A percentile compares a stretch with the other conserved stretches of the same genome.
Conservation (phyloP, 2,797 vertebrate species). For the Alosa sapidissima region DNA sequence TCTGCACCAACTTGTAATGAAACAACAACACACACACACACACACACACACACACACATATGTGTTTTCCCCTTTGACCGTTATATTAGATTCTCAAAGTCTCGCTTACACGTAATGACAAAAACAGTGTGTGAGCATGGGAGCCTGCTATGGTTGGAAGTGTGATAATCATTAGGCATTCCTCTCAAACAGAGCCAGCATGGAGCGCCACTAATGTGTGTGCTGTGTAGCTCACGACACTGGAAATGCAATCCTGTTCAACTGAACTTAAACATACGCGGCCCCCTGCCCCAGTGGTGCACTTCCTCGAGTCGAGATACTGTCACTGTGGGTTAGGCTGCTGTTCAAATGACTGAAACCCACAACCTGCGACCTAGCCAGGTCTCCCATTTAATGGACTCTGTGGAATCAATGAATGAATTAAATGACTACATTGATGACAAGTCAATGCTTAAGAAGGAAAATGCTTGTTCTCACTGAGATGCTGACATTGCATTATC, state of each 20-base stretch:
- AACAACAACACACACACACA: too few species aligned
- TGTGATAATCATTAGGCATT: conserved; percentile 72
- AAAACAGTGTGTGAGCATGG: too few species aligned
- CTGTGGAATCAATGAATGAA: background rate
- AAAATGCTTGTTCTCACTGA: background rate
- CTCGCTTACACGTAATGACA: too few species aligned
- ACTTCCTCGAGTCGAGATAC: background rate
- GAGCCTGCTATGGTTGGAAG: conserved; percentile 13
- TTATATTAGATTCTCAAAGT: too few species aligned
- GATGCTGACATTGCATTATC: background rate
- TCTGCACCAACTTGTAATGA: background rate
- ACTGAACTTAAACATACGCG: background rate
- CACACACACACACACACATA: too few species aligned
- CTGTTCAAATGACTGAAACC: too few species aligned
- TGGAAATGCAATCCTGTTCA: background rate
- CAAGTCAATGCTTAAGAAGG: background rate
- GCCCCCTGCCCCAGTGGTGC: background rate
- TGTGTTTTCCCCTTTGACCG: too few species aligned
- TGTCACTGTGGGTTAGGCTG: background rate
- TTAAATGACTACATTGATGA: background rate
- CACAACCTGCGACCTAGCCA: background rate
- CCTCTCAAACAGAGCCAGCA: conserved; percentile 55
- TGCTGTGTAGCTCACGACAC: background rate
- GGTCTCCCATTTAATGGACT: background rate
- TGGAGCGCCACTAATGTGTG: background rate